Conservation (phyloP, 2,888 invertebrate genomes). For the Ecdyonurus torrentis region DNA sequence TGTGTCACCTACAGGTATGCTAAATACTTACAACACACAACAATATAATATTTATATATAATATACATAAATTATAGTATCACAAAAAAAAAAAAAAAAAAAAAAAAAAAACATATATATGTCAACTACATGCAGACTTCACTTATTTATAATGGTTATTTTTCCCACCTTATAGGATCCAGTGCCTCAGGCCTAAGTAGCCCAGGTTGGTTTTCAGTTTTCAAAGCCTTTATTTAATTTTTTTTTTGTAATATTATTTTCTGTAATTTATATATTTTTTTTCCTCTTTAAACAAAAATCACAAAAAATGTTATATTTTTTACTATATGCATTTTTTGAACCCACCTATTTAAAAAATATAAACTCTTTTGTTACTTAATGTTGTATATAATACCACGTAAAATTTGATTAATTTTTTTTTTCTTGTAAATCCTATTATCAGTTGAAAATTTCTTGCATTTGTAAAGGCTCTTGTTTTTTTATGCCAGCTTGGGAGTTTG, state of each 20-base stretch:
- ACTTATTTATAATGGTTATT: conserved; percentile 7
- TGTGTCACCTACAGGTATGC: conserved; percentile 33
- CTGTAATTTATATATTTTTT: neutral
- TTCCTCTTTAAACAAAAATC: neutral
- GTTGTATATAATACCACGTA: conserved; percentile 3
- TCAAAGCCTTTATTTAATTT: conserved; percentile 7
- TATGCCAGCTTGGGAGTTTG: neutral
- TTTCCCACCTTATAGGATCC: conserved; percentile 21
- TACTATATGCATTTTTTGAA: neutral
- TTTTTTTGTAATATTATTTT: conserved; percentile 6
- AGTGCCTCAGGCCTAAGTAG: conserved; percentile 24
- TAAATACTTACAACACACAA: neutral
- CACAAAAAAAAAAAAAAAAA: too few relatives aligned
- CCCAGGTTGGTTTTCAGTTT: conserved; percentile 21
- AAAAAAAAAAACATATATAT: too few relatives aligned
- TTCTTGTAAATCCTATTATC: neutral
- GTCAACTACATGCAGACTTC: too few relatives aligned
- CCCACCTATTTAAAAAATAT: neutral
- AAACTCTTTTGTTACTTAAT: conserved; percentile 2
- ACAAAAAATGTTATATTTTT: neutral
- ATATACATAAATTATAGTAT: too few relatives aligned
- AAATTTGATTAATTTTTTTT: conserved; percentile 5
- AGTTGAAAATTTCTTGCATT: conserved; percentile 1
- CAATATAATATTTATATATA: too few relatives aligned
- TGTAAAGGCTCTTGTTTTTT: neutral